Conservation (phyloP, 2,888 invertebrate genomes). For the Mimachlamys varia region DNA sequence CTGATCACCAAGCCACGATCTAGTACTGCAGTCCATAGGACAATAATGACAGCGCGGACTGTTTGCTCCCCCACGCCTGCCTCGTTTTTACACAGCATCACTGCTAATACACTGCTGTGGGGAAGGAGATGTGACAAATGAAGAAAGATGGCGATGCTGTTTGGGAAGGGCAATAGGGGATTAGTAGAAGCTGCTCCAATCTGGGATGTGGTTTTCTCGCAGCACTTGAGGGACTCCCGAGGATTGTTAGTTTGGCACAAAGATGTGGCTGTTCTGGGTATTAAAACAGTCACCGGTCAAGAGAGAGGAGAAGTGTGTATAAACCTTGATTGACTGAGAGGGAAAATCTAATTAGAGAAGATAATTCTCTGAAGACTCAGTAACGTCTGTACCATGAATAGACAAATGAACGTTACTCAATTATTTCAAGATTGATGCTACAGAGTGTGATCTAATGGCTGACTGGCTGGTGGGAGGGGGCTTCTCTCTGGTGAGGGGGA, state of each 20-base stretch:
- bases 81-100: background rate
- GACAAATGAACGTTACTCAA: constrained; percentile 24
- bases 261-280: constrained; percentile 9
- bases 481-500: no score
- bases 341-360: constrained; percentile 21
- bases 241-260: background rate
- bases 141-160: constrained; percentile 27
- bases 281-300: constrained; percentile 36
- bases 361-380: constrained; percentile 33
- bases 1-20: background rate
- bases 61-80: background rate
- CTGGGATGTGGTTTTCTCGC: background rate
- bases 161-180: background rate
- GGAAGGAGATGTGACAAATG: background rate
- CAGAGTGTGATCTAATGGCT: constrained; percentile 4
- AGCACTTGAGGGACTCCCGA: constrained; percentile 5
- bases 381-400: constrained; percentile 13
- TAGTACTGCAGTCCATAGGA: background rate
- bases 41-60: background rate
- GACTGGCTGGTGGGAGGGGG: background rate
- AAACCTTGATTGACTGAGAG: constrained; percentile 25
- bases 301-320: constrained; percentile 20
- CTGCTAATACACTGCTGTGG: constrained; percentile 12
- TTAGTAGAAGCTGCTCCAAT: background rate
- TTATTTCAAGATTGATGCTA: constrained; percentile 31